phyloP scores from a whole-genome alignment of 1,140 invertebrate genomes.

The Drosophila melanica region DNA sequence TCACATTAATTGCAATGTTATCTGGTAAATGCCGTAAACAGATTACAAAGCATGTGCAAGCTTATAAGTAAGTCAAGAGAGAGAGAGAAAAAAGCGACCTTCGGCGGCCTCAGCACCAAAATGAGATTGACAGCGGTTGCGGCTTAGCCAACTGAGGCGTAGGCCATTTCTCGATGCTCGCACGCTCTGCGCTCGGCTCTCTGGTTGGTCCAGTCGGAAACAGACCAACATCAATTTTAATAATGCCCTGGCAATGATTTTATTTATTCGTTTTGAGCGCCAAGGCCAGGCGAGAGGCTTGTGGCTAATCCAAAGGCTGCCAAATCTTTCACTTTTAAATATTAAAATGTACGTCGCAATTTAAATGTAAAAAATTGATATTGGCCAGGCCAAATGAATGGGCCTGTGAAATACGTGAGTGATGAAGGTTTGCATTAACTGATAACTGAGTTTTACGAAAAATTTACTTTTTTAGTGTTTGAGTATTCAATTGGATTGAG shows the following conservation, averaged over 20 bases:
- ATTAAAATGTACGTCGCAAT: constrained; percentile 53
- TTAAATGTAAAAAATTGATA: constrained; percentile 30
- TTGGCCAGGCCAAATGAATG: constrained; percentile 1
- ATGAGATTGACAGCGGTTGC: constrained; percentile 65
- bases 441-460: background rate
- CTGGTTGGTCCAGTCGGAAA: constrained; percentile 19
- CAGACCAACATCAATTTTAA: constrained; percentile 65
- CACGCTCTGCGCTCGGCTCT: background rate
- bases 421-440: constrained; percentile 8
- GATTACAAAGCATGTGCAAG: constrained; percentile 46
- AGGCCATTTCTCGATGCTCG: constrained; percentile 11
- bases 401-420: background rate
- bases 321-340: constrained; percentile 51
- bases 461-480: background rate
- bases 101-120: constrained; percentile 27
- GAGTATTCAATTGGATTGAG: background rate
- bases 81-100: constrained; percentile 30
- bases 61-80: constrained; percentile 10
- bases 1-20: constrained; percentile 76
- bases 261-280: constrained; percentile 36
- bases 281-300: constrained; percentile 15
- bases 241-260: constrained; percentile 51
- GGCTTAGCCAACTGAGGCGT: constrained; percentile 48
- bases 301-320: constrained; percentile 24
- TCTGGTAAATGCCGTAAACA: constrained; percentile 47